Percentiles rank a stretch among this genome's conserved stretches.
These are phyloP conservation scores for Caloenas nicobarica DNA, from an alignment of 2,113 vertebrate species.

Conservation along the genomic window DNA sequence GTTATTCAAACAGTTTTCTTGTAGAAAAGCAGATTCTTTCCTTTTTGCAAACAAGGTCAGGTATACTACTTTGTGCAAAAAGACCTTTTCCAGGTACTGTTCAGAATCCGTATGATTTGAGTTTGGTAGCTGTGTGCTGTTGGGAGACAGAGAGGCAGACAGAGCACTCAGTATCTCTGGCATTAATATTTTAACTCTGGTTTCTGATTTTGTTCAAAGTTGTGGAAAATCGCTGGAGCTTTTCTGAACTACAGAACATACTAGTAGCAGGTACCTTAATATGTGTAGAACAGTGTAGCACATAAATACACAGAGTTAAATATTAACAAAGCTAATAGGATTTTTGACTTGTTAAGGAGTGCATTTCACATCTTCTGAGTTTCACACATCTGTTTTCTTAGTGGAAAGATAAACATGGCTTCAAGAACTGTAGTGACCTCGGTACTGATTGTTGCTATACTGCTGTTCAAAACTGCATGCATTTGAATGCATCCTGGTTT, in stretches of 20 bases:
- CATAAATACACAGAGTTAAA: constrained; percentile 10
- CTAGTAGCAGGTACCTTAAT: neutral
- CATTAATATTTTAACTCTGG: neutral
- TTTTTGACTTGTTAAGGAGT: neutral
- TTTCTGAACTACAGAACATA: neutral
- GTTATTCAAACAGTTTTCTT: neutral
- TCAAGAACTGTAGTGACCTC: neutral
- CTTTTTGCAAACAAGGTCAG: neutral
- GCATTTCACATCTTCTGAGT: neutral
- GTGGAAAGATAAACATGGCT: neutral
- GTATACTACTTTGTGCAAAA: neutral
- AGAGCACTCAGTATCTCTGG: neutral
- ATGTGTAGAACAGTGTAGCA: neutral
- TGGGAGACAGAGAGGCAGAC: neutral
- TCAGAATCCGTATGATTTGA: neutral
- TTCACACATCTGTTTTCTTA: neutral
- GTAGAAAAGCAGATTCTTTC: neutral
- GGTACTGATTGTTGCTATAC: neutral
- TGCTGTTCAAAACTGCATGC: neutral
- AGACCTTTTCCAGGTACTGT: neutral
- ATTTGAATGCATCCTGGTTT: neutral
- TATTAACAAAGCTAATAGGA: constrained; percentile 8
- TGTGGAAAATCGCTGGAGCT: neutral
- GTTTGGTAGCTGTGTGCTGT: neutral
- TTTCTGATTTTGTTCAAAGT: neutral